phyloP scores from a whole-genome alignment of 2,797 vertebrate species.

The Cyprinella venusta region DNA sequence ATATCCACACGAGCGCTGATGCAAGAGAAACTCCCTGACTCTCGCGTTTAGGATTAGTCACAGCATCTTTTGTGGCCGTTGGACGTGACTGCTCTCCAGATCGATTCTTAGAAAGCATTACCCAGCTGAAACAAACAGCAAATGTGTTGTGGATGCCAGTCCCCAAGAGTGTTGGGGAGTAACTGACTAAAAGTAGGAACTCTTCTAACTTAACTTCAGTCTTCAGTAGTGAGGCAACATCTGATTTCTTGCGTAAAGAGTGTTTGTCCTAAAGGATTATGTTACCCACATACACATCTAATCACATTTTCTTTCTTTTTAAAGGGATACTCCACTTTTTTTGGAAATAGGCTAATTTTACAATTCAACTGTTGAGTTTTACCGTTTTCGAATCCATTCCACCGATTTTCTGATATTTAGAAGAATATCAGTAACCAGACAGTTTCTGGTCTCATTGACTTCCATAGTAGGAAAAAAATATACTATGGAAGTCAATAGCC shows the following conservation, averaged over 20 bases:
- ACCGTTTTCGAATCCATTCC: too few species aligned
- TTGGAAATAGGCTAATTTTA: too few species aligned
- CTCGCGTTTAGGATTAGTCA: conserved; percentile 28
- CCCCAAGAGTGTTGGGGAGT: background rate
- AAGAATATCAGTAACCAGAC: too few species aligned
- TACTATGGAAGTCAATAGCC: too few species aligned
- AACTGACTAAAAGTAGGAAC: background rate
- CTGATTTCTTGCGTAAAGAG: background rate
- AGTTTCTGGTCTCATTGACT: too few species aligned
- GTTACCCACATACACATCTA: background rate
- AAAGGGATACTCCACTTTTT: too few species aligned
- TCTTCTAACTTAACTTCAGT: background rate
- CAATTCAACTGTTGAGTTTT: too few species aligned
- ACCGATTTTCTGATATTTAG: too few species aligned
- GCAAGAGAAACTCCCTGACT: conserved; percentile 54
- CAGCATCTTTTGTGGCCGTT: background rate
- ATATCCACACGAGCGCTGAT: conserved; percentile 48
- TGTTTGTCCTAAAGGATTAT: background rate
- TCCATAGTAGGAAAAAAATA: too few species aligned
- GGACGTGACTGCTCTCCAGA: conserved; percentile 10
- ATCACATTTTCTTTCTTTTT: background rate
- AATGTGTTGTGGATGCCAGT: conserved; percentile 12
- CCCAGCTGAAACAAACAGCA: conserved; percentile 17
- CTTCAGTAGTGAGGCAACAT: background rate
- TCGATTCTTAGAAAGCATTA: conserved; percentile 3